Percentiles rank a stretch among this genome's conserved stretches.
Conservation (phyloP, 2,888 invertebrate genomes). For the Lasioglossum vierecki region DNA sequence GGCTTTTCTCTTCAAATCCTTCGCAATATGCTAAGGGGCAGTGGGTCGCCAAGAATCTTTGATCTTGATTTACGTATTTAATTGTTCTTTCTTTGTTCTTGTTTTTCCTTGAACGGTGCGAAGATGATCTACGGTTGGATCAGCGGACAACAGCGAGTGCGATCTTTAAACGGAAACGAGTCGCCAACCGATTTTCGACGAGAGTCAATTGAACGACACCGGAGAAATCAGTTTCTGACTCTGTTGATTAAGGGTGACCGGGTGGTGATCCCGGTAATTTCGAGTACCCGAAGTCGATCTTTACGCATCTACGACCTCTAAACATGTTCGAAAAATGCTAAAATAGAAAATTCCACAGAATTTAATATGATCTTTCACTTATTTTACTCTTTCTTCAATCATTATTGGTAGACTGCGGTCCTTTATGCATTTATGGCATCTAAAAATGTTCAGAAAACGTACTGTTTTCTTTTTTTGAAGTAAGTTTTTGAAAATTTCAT, state of each 20-base stretch:
- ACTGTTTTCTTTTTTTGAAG: no score
- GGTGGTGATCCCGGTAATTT: no score
- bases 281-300: no score
- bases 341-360: no score
- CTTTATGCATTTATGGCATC: no score
- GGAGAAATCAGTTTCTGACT: not conserved
- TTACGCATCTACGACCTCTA: no score
- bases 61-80: slow-evolving; percentile 10
- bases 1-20: slow-evolving; percentile 59
- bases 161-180: not conserved
- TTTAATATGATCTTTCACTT: no score
- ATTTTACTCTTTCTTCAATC: no score
- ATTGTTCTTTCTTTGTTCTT: not conserved
- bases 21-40: slow-evolving; percentile 57
- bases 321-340: no score
- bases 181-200: not conserved
- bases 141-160: not conserved
- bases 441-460: no score
- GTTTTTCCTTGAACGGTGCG: not conserved
- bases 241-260: not conserved
- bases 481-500: no score
- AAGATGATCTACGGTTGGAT: not conserved
- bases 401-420: no score
- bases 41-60: slow-evolving; percentile 21
- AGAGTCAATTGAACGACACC: not conserved